A percentile compares a stretch with the other conserved stretches of the same genome.
Evolutionary conservation across 2,797 vertebrate genomes (phyloP).

Genomic region (Caiman crocodilus): DNA sequence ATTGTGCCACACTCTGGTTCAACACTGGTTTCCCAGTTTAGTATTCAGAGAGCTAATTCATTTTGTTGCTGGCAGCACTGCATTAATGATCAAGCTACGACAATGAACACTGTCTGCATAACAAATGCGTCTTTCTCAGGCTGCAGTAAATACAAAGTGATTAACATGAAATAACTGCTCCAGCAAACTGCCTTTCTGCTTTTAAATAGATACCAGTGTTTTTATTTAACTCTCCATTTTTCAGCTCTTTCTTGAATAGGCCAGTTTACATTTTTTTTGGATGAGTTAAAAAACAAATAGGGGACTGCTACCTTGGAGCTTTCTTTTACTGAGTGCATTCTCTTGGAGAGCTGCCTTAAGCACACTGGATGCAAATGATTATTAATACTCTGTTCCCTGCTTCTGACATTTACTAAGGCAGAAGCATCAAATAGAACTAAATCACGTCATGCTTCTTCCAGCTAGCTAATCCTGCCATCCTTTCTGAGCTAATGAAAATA

Average conservation of each 20-base stretch:
- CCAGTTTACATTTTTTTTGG: conserved; percentile 4
- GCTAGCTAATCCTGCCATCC: conserved; percentile 35
- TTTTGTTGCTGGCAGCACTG: conserved; percentile 76
- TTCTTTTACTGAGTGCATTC: background rate
- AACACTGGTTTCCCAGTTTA: conserved; percentile 66
- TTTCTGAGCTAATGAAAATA: conserved; percentile 40
- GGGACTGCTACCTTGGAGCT: background rate
- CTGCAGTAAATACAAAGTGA: conserved; percentile 79
- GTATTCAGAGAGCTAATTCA: conserved; percentile 81
- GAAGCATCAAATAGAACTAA: conserved; percentile 71
- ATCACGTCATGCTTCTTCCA: conserved; percentile 50
- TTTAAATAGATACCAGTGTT: conserved; percentile 67
- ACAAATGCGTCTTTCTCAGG: conserved; percentile 81
- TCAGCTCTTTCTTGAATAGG: conserved; percentile 20
- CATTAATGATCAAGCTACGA: conserved; percentile 78
- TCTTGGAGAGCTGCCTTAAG: conserved; percentile 50
- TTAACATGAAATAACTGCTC: conserved; percentile 78
- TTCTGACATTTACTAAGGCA: conserved; percentile 78
- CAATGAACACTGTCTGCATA: conserved; percentile 82
- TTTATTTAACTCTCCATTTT: conserved; percentile 69
- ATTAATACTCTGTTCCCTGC: conserved; percentile 69
- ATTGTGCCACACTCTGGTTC: conserved; percentile 66
- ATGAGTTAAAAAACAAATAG: background rate
- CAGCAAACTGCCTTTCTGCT: conserved; percentile 67
- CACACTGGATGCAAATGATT: conserved; percentile 67